phyloP scores from a whole-genome alignment of 37 sponge, comb jelly and placozoan species.

The Spongia lamella region DNA sequence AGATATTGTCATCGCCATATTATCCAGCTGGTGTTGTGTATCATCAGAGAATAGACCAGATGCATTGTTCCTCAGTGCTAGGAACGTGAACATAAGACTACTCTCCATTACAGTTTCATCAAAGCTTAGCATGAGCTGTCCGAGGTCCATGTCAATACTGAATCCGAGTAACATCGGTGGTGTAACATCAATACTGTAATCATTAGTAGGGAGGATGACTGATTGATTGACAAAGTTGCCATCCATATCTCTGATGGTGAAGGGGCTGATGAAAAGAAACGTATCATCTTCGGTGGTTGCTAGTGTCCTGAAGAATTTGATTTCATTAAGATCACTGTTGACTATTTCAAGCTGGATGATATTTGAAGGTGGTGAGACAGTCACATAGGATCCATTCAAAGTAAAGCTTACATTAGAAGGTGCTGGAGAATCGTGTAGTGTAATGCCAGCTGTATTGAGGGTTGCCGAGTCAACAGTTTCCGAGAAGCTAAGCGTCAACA shows the following conservation, averaged over 20 bases:
- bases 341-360: constrained; percentile 46
- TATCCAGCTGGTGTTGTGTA: constrained; percentile 75
- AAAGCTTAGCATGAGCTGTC: constrained; percentile 70
- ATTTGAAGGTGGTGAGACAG: constrained; percentile 40
- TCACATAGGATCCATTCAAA: constrained; percentile 48
- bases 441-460: constrained; percentile 64
- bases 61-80: constrained; percentile 68
- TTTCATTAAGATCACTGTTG: constrained; percentile 81
- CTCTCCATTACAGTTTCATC: constrained; percentile 61
- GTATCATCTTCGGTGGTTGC: constrained; percentile 22
- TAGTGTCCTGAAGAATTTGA: constrained; percentile 56
- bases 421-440: constrained; percentile 26
- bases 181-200: constrained; percentile 44
- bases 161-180: constrained; percentile 64
- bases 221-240: constrained; percentile 33
- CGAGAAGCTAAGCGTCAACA: constrained; percentile 61
- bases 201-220: background rate
- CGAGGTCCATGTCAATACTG: constrained; percentile 73
- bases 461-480: constrained; percentile 80
- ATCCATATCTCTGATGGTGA: constrained; percentile 73
- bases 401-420: constrained; percentile 22
- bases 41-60: constrained; percentile 51
- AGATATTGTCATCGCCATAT: constrained; percentile 8
- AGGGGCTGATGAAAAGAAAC: constrained; percentile 42
- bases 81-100: constrained; percentile 42